Base-by-base conservation (phyloP, 2,113 vertebrate species). In the Haemorhous mexicanus region DNA sequence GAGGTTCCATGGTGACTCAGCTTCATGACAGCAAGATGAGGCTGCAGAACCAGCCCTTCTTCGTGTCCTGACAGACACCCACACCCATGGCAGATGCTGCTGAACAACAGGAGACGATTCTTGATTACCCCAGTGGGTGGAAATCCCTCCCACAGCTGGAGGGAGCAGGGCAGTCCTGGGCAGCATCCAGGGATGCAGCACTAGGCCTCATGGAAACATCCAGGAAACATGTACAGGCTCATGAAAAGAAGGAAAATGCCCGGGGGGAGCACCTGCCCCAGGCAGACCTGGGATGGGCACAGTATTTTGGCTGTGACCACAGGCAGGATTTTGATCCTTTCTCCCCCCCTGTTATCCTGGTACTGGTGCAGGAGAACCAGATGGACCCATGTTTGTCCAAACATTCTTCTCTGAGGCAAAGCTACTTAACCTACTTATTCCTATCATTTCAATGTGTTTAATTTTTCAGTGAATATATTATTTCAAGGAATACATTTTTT, bases 51-150 rank as follows among this genome's bases (percentile, higher is more conserved):
- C 0, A 0, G 27, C 5, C 10, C 10, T 10, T 41, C 24, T 26
- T 53, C 15, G 1, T 10, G 35, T 47, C n/a, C 46, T 44, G 24
- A 66, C 41, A 52, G 80, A 86, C n/a, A 13, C 24, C 7, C 33
- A 26, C 26, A 55, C 18, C 24, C 44, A 58, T 0, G 0, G 14
- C 1, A 4, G 47, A 19, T 9, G 13, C 24, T 64, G 49, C 59
- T 32, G 15, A 16, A 56, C 3, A 7, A 37, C 2, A 4, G 50
- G 2, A 17, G 70, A 18, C 20, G 37, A 10, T 21, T 82, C 61
- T 87, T 59, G 35, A 82, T 78, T 74, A 52, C 19, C 33, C 21
- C 58, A 43, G 39, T 0, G 0, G 10, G 27, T 17, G 8, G 43
- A 43, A 43, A 43, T 43, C 43, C 43, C 43, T 43, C 43, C 43